Evolutionary conservation across 2,113 vertebrate genomes (phyloP).

Genomic region (Neotoma lepida): DNA sequence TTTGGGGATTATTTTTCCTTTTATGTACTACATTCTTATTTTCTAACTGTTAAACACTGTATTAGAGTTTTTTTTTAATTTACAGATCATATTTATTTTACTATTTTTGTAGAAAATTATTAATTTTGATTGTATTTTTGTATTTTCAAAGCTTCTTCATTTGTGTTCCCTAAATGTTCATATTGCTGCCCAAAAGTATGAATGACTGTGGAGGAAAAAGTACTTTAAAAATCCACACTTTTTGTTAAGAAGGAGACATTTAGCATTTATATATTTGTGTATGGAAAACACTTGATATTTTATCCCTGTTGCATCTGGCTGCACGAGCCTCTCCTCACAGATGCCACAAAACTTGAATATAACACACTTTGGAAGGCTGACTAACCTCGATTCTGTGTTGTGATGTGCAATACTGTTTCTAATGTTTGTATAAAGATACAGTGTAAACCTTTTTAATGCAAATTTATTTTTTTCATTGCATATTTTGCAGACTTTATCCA

Average conservation of each 20-base stretch:
- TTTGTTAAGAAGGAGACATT: conserved; percentile 97
- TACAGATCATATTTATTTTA: conserved; percentile 99
- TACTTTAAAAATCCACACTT: conserved; percentile 91
- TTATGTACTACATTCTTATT: conserved; percentile 89
- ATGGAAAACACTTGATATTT: conserved; percentile 99
- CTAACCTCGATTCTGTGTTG: conserved; percentile 99
- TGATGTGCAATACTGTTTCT: conserved; percentile 99
- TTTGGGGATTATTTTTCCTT: conserved; percentile 78
- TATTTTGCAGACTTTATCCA: conserved; percentile 99
- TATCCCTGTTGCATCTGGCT: conserved; percentile 97
- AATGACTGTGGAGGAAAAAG: conserved; percentile 90
- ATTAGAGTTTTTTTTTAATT: conserved; percentile 87
- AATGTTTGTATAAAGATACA: conserved; percentile 99
- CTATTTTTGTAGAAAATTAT: conserved; percentile 99
- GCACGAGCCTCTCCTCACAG: conserved; percentile 95
- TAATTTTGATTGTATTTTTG: conserved; percentile 99
- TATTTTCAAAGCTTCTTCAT: conserved; percentile 94
- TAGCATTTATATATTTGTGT: conserved; percentile 98
- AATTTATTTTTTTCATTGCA: conserved; percentile 99
- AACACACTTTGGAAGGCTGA: conserved; percentile 99
- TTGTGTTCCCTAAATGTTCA: conserved; percentile 90
- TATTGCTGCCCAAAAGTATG: conserved; percentile 92
- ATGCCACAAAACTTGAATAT: conserved; percentile 99
- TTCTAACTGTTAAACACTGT: conserved; percentile 94
- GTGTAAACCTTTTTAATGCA: conserved; percentile 99